Percentiles rank a stretch among this genome's conserved stretches.
Evolutionary conservation across 2,797 vertebrate genomes (phyloP).

Genomic region (Eupleurogrammus muticus): DNA sequence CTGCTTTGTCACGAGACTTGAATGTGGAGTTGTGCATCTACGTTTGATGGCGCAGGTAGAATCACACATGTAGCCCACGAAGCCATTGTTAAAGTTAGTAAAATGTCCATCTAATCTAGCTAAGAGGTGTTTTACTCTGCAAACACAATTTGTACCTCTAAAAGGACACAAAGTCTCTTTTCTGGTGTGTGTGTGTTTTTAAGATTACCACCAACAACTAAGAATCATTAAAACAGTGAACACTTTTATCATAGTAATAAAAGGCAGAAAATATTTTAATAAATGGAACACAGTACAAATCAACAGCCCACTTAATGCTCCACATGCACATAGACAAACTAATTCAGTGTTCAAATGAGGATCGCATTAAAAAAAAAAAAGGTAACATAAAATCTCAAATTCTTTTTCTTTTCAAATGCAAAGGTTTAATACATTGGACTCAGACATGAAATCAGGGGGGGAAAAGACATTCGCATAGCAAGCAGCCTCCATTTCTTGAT

Average conservation of each 20-base stretch:
- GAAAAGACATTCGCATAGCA: conserved; percentile 17
- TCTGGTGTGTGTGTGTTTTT: not conserved
- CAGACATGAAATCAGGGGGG: conserved; percentile 14
- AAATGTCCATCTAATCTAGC: no score
- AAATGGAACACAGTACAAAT: conserved; percentile 65
- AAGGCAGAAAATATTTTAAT: conserved; percentile 71
- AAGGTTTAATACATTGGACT: conserved; percentile 26
- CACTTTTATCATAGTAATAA: conserved; percentile 16
- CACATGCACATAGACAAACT: conserved; percentile 52
- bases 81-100: no score
- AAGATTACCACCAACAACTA: not conserved
- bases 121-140: no score
- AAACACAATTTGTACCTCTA: no score
- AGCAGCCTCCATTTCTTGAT: conserved; percentile 27
- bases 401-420: conserved; percentile 12
- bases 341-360: conserved; percentile 27
- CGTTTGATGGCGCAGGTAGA: not conserved
- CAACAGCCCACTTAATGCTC: conserved; percentile 41
- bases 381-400: conserved; percentile 45
- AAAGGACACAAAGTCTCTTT: not conserved
- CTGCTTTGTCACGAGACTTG: not conserved
- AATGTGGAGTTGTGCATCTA: no score
- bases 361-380: conserved; percentile 21
- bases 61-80: not conserved
- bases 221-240: not conserved